A percentile compares a stretch with the other conserved stretches of the same genome.
Conservation (phyloP, 2,113 vertebrate genomes). For the Chaetops frenatus region DNA sequence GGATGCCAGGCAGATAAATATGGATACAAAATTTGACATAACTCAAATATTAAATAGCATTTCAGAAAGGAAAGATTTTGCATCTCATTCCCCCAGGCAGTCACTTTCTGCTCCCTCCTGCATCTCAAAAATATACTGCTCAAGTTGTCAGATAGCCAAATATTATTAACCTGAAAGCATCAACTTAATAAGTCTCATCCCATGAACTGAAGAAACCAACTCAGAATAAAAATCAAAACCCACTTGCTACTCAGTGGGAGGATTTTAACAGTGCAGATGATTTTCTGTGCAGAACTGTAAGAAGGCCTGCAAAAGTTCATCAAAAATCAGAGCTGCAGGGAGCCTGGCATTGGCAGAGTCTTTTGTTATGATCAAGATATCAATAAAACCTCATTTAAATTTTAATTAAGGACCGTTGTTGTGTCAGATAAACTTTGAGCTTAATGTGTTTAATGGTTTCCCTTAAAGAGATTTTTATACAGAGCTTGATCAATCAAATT, state of each 20-base stretch:
- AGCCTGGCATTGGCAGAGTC: not conserved
- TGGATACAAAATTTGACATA: not conserved
- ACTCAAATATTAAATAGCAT: not conserved
- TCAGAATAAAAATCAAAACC: not conserved
- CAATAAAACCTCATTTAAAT: not conserved
- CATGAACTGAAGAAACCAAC: not conserved
- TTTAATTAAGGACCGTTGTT: not conserved
- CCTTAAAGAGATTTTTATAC: not conserved
- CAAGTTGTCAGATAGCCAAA: not conserved
- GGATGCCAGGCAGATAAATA: not conserved
- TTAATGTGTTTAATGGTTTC: not conserved
- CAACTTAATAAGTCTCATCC: conserved; percentile 10
- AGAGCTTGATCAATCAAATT: not conserved
- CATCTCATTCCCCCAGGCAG: conserved; percentile 23
- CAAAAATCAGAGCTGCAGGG: not conserved
- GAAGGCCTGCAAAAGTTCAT: conserved; percentile 29
- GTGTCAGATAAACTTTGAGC: not conserved
- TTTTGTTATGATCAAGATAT: not conserved
- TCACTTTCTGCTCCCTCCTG: not conserved
- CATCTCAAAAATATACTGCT: not conserved
- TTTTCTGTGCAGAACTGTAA: conserved; percentile 25
- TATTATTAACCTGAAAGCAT: conserved; percentile 44
- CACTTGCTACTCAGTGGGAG: conserved; percentile 6
- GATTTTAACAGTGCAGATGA: conserved; percentile 4
- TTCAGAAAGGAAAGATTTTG: not conserved